Evolutionary conservation across 2,888 invertebrate genomes (phyloP).

Genomic region (Yponomeuta evonymella): DNA sequence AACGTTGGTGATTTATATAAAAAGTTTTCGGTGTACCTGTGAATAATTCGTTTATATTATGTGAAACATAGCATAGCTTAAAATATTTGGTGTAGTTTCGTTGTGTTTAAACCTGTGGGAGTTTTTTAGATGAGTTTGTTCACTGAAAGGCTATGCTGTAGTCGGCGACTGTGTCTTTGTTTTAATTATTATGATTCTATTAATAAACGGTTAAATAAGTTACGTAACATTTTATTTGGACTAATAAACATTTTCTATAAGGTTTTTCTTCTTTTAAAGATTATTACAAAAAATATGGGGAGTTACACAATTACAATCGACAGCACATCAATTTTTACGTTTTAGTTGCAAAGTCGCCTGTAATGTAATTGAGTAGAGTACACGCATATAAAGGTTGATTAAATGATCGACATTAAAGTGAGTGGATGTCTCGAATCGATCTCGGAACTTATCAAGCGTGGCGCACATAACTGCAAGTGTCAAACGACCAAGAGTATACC

Average conservation of each 20-base stretch:
- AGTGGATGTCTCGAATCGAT: no score
- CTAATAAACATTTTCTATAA: not conserved
- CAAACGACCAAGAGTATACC: no score
- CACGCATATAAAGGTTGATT: no score
- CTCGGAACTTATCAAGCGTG: no score
- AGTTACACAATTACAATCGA: no score
- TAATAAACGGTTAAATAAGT: not conserved
- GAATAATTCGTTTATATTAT: constrained; percentile 2
- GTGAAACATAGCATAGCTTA: not conserved
- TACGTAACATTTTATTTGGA: not conserved
- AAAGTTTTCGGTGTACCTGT: constrained; percentile 3
- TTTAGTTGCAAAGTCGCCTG: no score
- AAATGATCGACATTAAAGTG: no score
- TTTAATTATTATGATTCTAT: constrained; percentile 1
- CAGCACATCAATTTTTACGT: no score
- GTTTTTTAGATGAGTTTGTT: constrained; percentile 1
- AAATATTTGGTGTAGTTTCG: not conserved
- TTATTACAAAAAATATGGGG: no score
- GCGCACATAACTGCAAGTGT: no score
- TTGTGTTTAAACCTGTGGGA: not conserved
- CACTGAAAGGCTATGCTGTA: not conserved
- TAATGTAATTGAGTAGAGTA: no score
- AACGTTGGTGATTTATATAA: not conserved
- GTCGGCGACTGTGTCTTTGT: not conserved
- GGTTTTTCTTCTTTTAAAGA: not conserved